Percentiles rank a stretch among this genome's conserved stretches.
Conservation (phyloP, 2,113 vertebrate genomes). For the Tor tambroides region DNA sequence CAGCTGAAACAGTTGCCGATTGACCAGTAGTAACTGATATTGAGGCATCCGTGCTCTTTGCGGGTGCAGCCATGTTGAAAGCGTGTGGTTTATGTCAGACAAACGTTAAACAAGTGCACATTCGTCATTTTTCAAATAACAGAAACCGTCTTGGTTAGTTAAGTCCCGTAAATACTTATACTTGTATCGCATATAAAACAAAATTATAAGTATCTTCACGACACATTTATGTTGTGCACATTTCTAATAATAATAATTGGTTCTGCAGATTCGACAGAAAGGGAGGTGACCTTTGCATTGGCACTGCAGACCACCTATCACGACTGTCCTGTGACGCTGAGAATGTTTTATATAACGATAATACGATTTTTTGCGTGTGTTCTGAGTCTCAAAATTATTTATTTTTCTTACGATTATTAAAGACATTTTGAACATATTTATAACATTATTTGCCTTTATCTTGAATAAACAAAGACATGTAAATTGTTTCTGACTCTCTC, state of each 20-base stretch:
- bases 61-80: slow-evolving; percentile 77
- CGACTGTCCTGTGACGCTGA: not conserved
- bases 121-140: slow-evolving; percentile 21
- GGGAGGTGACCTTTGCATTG: not conserved
- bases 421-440: too few relatives aligned
- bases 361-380: not conserved
- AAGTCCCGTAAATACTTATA: not conserved
- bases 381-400: not conserved
- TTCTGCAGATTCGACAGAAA: not conserved
- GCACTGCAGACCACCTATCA: not conserved
- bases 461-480: not conserved
- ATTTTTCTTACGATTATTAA: not conserved
- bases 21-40: slow-evolving; percentile 55
- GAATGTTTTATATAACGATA: not conserved
- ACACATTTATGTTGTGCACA: not conserved
- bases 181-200: too few relatives aligned
- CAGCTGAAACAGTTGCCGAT: slow-evolving; percentile 15
- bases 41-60: slow-evolving; percentile 24
- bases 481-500: too few relatives aligned
- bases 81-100: slow-evolving; percentile 40
- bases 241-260: not conserved
- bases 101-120: not conserved
- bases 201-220: too few relatives aligned
- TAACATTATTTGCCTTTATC: too few relatives aligned
- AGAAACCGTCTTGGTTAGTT: not conserved